A percentile compares a stretch with the other conserved stretches of the same genome.
Conservation (phyloP, 1,140 invertebrate genomes). For the Bombus soroeensis region DNA sequence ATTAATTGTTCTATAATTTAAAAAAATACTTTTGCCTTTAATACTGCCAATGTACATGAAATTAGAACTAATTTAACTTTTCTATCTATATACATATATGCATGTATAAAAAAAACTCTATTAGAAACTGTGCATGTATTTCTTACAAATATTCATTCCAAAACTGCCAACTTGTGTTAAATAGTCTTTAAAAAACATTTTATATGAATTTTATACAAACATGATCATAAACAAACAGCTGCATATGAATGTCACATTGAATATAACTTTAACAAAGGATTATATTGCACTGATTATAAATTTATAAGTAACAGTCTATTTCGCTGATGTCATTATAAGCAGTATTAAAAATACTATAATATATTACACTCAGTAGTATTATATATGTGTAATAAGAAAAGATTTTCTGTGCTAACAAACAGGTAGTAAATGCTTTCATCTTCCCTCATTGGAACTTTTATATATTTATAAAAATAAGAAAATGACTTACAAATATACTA, state of each 20-base stretch:
- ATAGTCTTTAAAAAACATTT: conserved; percentile 56
- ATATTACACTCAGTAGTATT: conserved; percentile 35
- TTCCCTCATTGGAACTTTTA: conserved; percentile 50
- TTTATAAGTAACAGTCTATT: conserved; percentile 38
- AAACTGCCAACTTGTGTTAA: conserved; percentile 39
- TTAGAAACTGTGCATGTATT: conserved; percentile 37
- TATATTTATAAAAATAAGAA: conserved; percentile 50
- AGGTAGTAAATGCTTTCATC: conserved; percentile 47
- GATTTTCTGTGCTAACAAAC: conserved; percentile 49
- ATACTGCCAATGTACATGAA: conserved; percentile 49
- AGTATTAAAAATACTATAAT: conserved; percentile 54
- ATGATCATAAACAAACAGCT: conserved; percentile 29
- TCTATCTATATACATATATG: conserved; percentile 39
- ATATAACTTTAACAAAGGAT: conserved; percentile 33
- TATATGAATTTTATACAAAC: conserved; percentile 57
- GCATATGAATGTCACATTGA: conserved; percentile 28
- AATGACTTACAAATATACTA: conserved; percentile 37
- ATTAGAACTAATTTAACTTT: conserved; percentile 36
- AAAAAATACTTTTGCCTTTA: background rate
- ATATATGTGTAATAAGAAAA: conserved; percentile 26
- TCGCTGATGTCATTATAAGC: conserved; percentile 45
- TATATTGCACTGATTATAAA: conserved; percentile 30
- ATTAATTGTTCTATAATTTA: background rate
- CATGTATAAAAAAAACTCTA: conserved; percentile 34
- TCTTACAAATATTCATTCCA: conserved; percentile 37